These are phyloP conservation scores for Ciconia maguari DNA, from an alignment of 2,113 vertebrate genomes.

Conservation along the genomic window DNA sequence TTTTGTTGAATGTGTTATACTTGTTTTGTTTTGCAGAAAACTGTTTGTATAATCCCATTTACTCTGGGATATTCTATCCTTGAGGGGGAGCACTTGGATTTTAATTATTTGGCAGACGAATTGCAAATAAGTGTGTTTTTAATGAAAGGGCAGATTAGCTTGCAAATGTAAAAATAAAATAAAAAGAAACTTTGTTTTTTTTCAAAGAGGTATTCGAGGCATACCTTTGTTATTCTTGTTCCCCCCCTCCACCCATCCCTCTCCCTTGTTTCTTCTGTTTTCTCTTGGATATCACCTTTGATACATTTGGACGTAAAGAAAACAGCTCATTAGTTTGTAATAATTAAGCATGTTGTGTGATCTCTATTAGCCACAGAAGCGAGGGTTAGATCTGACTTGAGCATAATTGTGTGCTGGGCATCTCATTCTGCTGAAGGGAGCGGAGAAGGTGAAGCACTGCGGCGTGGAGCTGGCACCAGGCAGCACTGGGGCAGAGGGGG, in stretches of 20 bases:
- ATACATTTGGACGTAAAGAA: not conserved
- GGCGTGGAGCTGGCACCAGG: rapidly evolving
- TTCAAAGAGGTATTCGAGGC: not conserved
- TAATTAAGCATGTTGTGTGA: not conserved
- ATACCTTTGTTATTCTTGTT: not conserved
- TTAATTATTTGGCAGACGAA: not conserved
- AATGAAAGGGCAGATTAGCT: not conserved
- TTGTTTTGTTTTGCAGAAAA: not conserved
- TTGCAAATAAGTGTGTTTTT: not conserved
- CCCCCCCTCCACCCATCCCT: rapidly evolving
- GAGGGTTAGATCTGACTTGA: not conserved
- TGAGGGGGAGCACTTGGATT: not conserved
- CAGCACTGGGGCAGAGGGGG: not conserved
- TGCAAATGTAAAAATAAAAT: not conserved
- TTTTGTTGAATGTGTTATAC: not conserved
- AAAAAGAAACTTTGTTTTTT: not conserved
- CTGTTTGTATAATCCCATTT: not conserved
- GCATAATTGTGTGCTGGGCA: not conserved
- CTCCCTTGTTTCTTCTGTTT: not conserved
- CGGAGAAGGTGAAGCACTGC: not conserved
- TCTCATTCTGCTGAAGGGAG: not conserved
- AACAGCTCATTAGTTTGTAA: not conserved
- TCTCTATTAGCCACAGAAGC: not conserved
- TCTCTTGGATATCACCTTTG: not conserved
- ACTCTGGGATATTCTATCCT: not conserved